These are phyloP conservation scores for Buteo buteo DNA, from an alignment of 2,113 vertebrate genomes.

Conservation along the genomic window DNA sequence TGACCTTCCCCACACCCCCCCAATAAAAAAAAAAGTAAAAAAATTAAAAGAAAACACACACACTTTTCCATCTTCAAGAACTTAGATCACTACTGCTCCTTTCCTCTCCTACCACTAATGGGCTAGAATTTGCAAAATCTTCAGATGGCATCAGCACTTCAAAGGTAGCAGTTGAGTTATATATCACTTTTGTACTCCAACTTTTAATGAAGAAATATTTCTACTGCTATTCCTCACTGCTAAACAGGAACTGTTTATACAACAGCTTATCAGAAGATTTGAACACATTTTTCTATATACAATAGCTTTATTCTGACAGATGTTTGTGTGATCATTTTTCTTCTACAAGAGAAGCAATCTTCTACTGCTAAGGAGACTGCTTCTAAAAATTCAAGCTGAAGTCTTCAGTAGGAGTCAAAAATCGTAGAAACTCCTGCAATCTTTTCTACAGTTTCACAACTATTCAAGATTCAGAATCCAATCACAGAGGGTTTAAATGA, in stretches of 20 bases:
- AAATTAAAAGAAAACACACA: not conserved
- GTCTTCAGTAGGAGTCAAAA: not conserved
- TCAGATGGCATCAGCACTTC: not conserved
- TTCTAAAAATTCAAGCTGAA: not conserved
- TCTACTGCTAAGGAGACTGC: not conserved
- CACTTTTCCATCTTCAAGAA: not conserved
- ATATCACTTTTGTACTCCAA: not conserved
- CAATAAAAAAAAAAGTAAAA: not conserved
- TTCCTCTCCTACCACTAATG: not conserved
- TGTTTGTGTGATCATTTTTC: not conserved
- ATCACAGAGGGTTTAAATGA: not conserved
- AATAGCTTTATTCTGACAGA: not conserved
- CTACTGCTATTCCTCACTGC: not conserved
- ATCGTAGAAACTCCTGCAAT: not conserved
- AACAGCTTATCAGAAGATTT: not conserved
- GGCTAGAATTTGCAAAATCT: not conserved
- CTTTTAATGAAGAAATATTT: not conserved
- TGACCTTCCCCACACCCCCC: too few species aligned
- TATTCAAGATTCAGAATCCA: not conserved
- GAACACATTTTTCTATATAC: not conserved
- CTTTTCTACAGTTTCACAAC: not conserved
- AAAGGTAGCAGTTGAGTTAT: not conserved
- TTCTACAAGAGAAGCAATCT: not conserved
- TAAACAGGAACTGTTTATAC: not conserved
- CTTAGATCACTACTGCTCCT: not conserved